phyloP scores from a whole-genome alignment of 2,888 invertebrate species.

The Lasioglossum leucozonium region DNA sequence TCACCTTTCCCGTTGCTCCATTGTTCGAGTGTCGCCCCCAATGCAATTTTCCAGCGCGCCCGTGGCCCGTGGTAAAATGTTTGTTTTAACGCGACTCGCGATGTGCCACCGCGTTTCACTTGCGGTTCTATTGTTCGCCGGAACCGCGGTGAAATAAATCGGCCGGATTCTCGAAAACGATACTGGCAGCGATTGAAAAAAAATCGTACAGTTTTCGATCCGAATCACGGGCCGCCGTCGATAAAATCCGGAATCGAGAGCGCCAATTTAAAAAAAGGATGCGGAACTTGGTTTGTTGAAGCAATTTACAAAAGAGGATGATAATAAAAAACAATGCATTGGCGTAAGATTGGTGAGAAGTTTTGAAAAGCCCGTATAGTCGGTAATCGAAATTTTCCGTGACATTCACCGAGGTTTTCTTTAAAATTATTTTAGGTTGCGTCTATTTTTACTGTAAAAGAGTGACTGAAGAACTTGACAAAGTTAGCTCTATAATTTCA shows the following conservation, averaged over 20 bases:
- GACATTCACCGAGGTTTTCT: too few relatives aligned
- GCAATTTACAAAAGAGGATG: too few relatives aligned
- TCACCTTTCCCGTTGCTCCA: conserved; percentile 39
- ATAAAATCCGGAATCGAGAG: neutral
- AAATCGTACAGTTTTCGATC: neutral
- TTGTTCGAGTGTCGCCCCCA: conserved; percentile 58
- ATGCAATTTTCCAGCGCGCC: conserved; percentile 58
- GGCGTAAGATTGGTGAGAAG: too few relatives aligned
- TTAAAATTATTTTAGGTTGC: too few relatives aligned
- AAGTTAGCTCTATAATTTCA: too few relatives aligned
- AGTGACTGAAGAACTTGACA: too few relatives aligned
- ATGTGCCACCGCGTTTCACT: conserved; percentile 18
- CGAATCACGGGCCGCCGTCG: neutral
- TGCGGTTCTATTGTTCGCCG: neutral
- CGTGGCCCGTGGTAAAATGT: conserved; percentile 57
- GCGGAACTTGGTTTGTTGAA: too few relatives aligned
- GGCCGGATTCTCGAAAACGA: neutral
- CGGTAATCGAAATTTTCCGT: too few relatives aligned
- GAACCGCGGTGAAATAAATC: neutral
- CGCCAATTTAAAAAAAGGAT: neutral
- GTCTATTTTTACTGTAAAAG: too few relatives aligned
- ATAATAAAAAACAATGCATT: too few relatives aligned
- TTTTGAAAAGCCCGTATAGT: too few relatives aligned
- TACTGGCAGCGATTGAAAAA: neutral
- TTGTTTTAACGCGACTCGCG: conserved; percentile 70